These are phyloP conservation scores for Phylloscopus trochiloides DNA, from an alignment of 2,113 vertebrate genomes.

Conservation along the genomic window DNA sequence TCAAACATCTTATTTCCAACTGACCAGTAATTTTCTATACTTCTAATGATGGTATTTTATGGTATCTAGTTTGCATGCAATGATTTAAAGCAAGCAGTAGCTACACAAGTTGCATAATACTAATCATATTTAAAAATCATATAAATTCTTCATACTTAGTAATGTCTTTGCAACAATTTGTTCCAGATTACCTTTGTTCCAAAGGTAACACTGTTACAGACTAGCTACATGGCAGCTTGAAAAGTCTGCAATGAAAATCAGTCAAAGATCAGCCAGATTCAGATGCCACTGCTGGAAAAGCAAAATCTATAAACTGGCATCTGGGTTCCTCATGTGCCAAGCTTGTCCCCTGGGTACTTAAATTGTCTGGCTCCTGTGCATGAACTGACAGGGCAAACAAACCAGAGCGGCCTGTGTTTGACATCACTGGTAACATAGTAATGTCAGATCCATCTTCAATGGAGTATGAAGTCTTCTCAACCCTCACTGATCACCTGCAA, in stretches of 20 bases:
- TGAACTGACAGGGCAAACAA: slow-evolving; percentile 15
- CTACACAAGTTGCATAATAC: background rate
- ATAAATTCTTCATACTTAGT: background rate
- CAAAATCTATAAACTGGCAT: background rate
- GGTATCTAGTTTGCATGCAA: background rate
- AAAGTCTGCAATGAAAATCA: background rate
- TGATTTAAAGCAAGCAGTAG: background rate
- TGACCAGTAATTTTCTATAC: background rate
- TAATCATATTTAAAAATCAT: background rate
- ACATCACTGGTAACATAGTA: background rate
- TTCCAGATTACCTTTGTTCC: background rate
- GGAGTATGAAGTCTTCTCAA: background rate
- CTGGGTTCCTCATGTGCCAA: slow-evolving; percentile 29
- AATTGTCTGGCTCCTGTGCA: background rate
- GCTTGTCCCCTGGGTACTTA: background rate
- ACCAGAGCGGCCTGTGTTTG: background rate
- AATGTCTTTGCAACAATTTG: background rate
- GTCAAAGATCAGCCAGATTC: background rate
- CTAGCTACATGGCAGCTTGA: background rate
- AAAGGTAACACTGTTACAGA: background rate
- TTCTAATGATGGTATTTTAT: background rate
- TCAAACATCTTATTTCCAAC: background rate
- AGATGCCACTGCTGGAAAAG: background rate
- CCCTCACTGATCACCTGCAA: background rate
- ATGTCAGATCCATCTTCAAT: background rate